Evolutionary conservation across 1,140 invertebrate species (phyloP), one percentile per base, ranked within the genome.

Genomic region (Drosophila novamexicana): DNA sequence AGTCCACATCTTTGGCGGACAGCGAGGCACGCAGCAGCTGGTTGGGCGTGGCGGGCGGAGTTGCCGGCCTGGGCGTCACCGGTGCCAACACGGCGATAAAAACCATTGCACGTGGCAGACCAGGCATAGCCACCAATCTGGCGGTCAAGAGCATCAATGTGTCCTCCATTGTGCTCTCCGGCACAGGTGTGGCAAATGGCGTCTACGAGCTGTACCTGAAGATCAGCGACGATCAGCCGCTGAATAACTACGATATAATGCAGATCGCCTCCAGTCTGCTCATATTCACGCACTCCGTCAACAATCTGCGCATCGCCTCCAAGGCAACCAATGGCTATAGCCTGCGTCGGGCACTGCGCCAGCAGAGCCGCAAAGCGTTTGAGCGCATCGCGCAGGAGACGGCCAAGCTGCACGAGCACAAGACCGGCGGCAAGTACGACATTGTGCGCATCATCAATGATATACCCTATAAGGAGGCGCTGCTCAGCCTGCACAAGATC

Each of bases 401-500:
- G 5, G 10, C 10, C 10, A 88, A 80, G 47, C 53, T 88, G 2
- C 83, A 88, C 16, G 37, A 12, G 37, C 14, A 9, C n/a, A 22
- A 32, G 14, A 22, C 52, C 7, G 10, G 22, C 22, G 56, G 14
- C 10, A 88, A 79, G 47, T 77, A 82, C 7, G 90, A 91, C 61
- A 81, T 91, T 59, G 62, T 91, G 29, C 90, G 90, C 34, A 69
- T 81, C 7, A 71, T 91, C 3, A 91, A 91, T 52, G 83, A 91
- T 53, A 91, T 91, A 52, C 90, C 90, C 0, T 73, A 82, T 1
- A 91, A 79, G 56, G 90, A 91, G 44, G 53, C 61, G 1, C 52
- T 91, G 8, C 68, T 79, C 3, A 78, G 58, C 14, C 44, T 91
- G 18, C 83, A 89, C 54, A 67, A 59, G 12, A 40, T 79, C 3